Evolutionary conservation across 2,797 vertebrate genomes (phyloP).

Genomic region (Liparis tanakae): DNA sequence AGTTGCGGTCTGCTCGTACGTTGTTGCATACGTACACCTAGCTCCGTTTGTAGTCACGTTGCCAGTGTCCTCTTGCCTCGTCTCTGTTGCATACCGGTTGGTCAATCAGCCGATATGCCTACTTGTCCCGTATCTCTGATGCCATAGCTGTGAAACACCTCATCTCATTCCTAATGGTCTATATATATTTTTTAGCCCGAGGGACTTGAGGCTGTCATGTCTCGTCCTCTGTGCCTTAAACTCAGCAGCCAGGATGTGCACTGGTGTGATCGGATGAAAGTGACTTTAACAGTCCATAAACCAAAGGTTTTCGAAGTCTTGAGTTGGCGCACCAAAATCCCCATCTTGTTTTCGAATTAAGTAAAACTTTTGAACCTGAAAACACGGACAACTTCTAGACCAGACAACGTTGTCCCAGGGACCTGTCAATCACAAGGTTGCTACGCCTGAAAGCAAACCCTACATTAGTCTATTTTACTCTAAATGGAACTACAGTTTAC

Average conservation of each 20-base stretch:
- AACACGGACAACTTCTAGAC: neutral
- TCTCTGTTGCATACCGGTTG: conserved; percentile 18
- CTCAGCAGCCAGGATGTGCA: conserved; percentile 40
- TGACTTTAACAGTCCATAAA: too few species aligned
- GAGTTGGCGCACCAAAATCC: neutral
- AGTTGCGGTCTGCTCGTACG: too few species aligned
- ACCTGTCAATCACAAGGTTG: too few species aligned
- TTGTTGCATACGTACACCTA: conserved; percentile 8
- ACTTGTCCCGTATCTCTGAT: conserved; percentile 34
- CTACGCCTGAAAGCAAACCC: too few species aligned
- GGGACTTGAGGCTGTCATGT: conserved; percentile 41
- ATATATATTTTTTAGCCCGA: conserved; percentile 28
- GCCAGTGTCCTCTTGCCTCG: conserved; percentile 15
- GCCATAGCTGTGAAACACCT: conserved; percentile 41
- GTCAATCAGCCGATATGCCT: conserved; percentile 24
- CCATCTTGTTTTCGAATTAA: neutral
- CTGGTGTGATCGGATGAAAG: conserved; percentile 7
- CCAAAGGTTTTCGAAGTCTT: neutral
- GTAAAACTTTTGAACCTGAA: neutral
- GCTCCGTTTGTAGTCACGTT: conserved; percentile 22
- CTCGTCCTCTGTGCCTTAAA: conserved; percentile 37
- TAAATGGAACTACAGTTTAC: too few species aligned
- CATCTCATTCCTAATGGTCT: conserved; percentile 38
- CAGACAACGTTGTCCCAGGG: neutral
- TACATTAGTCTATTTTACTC: too few species aligned